phyloP scores from a whole-genome alignment of 2,888 invertebrate genomes.

The Unio pictorum region DNA sequence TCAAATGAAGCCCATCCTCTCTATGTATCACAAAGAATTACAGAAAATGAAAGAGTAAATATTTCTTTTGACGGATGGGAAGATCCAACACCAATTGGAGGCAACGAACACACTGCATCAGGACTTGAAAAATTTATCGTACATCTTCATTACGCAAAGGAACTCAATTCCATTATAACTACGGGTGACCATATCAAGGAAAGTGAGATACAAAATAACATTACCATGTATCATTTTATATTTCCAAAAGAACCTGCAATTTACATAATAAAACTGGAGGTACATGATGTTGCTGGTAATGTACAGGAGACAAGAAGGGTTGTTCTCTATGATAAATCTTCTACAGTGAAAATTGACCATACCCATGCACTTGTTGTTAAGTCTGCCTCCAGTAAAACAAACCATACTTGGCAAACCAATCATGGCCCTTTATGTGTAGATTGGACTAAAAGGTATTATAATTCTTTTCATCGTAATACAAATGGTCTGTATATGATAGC shows the following conservation, averaged over 20 bases:
- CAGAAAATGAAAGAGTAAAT: neutral
- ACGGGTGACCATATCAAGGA: neutral
- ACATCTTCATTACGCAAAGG: constrained; percentile 12
- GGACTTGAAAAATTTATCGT: constrained; percentile 19
- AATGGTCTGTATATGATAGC: constrained; percentile 24
- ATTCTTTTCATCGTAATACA: constrained; percentile 15
- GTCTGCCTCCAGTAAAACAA: constrained; percentile 19
- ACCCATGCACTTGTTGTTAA: constrained; percentile 10
- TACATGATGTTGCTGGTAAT: constrained; percentile 36
- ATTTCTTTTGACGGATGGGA: constrained; percentile 21
- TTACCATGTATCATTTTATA: constrained; percentile 3
- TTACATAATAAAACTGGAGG: constrained; percentile 31
- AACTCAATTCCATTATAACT: neutral
- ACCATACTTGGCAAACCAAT: constrained; percentile 36
- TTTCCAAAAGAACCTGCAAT: constrained; percentile 16
- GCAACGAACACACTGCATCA: constrained; percentile 6
- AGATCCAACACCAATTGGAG: constrained; percentile 19
- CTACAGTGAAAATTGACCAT: constrained; percentile 7
- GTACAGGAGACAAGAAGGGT: constrained; percentile 30
- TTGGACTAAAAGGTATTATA: constrained; percentile 33
- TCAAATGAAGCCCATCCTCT: constrained; percentile 12
- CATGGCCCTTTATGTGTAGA: constrained; percentile 22
- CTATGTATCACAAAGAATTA: constrained; percentile 7
- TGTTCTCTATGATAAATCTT: constrained; percentile 35
- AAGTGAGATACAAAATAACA: neutral